These are phyloP conservation scores for Zoanthus solanderi DNA, from an alignment of 92 coral and sea anemone species.

Conservation along the genomic window DNA sequence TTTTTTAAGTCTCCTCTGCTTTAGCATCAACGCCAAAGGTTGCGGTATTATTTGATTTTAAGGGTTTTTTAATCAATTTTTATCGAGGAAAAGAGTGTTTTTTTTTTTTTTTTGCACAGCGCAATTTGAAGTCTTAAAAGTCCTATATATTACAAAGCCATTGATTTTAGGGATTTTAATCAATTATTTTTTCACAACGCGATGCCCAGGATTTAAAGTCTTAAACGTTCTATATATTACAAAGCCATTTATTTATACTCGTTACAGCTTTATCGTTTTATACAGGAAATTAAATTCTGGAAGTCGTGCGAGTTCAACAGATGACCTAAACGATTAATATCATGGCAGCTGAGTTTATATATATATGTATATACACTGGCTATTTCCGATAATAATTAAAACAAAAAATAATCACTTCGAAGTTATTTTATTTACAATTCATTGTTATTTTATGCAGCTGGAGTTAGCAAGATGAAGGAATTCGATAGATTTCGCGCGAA, in stretches of 20 bases:
- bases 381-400: conserved; percentile 42
- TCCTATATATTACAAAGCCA: neutral
- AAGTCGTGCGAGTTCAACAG: conserved; percentile 39
- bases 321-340: conserved; percentile 31
- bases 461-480: conserved; percentile 16
- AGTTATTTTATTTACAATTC: conserved; percentile 25
- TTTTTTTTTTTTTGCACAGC: neutral
- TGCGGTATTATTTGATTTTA: neutral
- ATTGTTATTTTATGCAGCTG: conserved; percentile 15
- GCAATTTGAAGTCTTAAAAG: neutral
- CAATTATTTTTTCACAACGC: neutral
- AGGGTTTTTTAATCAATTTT: neutral
- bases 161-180: conserved; percentile 11
- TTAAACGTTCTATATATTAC: neutral
- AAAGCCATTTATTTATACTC: neutral
- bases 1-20: neutral
- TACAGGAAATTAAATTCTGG: conserved; percentile 27
- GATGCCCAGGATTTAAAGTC: neutral
- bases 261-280: neutral
- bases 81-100: neutral
- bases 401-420: conserved; percentile 27
- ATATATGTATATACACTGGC: neutral
- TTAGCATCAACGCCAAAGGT: neutral
- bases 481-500: conserved; percentile 14
- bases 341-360: neutral